A percentile compares a stretch with the other conserved stretches of the same genome.
Evolutionary conservation across 2,888 invertebrate genomes (phyloP).

Genomic region (Tetramorium bicarinatum): DNA sequence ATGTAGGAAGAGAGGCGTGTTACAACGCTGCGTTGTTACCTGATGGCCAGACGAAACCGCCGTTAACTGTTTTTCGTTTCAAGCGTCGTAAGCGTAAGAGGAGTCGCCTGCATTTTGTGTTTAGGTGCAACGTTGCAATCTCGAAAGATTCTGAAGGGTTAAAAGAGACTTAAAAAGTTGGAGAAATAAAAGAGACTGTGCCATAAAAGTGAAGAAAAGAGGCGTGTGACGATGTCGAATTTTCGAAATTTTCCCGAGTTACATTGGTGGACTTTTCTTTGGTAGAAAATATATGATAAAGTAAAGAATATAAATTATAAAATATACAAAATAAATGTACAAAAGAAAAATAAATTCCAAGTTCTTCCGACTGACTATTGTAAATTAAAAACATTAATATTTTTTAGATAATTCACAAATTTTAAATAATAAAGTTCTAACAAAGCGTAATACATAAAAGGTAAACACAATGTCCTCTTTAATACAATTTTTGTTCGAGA

Average conservation of each 20-base stretch:
- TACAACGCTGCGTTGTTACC: conserved; percentile 55
- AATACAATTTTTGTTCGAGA: neutral
- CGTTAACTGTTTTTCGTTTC: conserved; percentile 64
- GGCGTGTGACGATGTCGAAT: neutral
- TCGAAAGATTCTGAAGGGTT: conserved; percentile 11
- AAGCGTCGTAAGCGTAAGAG: conserved; percentile 66
- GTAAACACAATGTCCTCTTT: neutral
- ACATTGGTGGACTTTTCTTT: neutral
- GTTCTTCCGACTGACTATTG: neutral
- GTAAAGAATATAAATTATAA: neutral
- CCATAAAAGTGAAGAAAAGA: neutral
- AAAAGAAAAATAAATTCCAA: neutral
- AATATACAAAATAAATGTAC: neutral
- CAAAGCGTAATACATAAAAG: neutral
- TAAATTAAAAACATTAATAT: neutral
- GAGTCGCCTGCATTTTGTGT: conserved; percentile 47
- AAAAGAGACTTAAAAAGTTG: neutral
- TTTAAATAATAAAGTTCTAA: neutral
- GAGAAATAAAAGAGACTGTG: neutral
- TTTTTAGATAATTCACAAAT: neutral
- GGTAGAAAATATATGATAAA: neutral
- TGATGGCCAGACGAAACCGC: conserved; percentile 53
- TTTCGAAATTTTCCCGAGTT: neutral
- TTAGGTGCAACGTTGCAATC: conserved; percentile 37
- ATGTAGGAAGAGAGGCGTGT: conserved; percentile 23